Evolutionary conservation across 2,797 vertebrate genomes (phyloP).

Genomic region (Odontamblyopus lacepedii): DNA sequence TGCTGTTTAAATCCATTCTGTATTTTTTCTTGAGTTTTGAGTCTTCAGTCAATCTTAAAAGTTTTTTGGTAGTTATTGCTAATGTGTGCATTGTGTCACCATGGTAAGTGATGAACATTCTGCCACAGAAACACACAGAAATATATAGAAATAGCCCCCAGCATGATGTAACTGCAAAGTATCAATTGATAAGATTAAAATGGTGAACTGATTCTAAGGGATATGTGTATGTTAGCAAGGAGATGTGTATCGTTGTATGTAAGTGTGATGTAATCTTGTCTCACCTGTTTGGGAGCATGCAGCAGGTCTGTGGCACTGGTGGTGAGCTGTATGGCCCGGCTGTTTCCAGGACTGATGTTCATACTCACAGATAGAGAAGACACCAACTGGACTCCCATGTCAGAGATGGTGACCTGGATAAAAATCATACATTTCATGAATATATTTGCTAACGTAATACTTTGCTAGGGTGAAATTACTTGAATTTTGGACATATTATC

Average conservation of each 20-base stretch:
- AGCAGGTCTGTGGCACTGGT: conserved; percentile 86
- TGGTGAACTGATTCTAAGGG: not conserved
- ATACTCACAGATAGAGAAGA: conserved; percentile 85
- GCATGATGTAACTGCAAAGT: too few relatives aligned
- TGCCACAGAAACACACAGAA: too few relatives aligned
- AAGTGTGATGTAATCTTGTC: not conserved
- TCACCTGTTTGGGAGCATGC: conserved; percentile 86
- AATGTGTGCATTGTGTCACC: too few relatives aligned
- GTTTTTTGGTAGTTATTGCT: too few relatives aligned
- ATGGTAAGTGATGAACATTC: too few relatives aligned
- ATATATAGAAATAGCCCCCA: too few relatives aligned
- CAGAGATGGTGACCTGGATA: conserved; percentile 85
- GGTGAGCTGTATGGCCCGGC: conserved; percentile 84
- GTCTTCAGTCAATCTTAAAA: too few relatives aligned
- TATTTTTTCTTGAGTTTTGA: too few relatives aligned
- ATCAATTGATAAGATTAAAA: not conserved
- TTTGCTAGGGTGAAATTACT: too few relatives aligned
- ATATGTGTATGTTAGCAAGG: not conserved
- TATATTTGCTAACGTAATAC: too few relatives aligned
- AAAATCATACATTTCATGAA: not conserved
- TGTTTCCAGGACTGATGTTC: conserved; percentile 80
- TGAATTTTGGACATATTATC: too few relatives aligned
- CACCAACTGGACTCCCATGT: conserved; percentile 90
- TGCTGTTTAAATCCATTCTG: too few relatives aligned
- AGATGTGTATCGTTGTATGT: not conserved